Conservation (phyloP, 1,140 invertebrate species). For the Sycophaga agraensis region DNA sequence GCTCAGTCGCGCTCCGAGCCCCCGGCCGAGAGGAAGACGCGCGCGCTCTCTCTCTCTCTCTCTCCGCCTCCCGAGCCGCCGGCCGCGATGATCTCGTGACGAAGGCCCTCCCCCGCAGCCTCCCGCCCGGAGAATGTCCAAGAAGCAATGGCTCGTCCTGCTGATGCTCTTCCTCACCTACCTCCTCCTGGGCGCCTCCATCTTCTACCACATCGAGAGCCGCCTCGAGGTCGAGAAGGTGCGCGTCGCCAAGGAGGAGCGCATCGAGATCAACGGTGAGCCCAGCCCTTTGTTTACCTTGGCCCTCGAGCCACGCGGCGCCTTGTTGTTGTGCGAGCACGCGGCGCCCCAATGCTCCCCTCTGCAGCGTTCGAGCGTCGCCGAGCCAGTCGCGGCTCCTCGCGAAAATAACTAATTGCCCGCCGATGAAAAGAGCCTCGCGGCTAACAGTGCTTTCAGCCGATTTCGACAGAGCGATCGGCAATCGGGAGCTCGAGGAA, state of each 20-base stretch:
- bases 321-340: no score
- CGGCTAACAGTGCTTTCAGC: no score
- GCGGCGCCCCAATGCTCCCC: no score
- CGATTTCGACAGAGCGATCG: no score
- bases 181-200: constrained; percentile 72
- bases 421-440: no score
- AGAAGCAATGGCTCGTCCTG: constrained; percentile 76
- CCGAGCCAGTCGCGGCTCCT: no score
- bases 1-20: constrained; percentile 17
- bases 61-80: no score
- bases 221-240: constrained; percentile 64
- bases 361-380: no score
- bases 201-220: constrained; percentile 78
- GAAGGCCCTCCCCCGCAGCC: constrained; percentile 7
- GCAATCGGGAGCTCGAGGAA: no score
- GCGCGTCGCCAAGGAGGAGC: constrained; percentile 61
- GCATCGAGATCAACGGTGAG: constrained; percentile 72
- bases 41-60: no score
- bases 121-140: constrained; percentile 65
- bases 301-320: no score
- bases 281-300: constrained; percentile 21
- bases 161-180: constrained; percentile 75
- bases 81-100: constrained; percentile 20
- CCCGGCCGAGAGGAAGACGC: constrained; percentile 3
- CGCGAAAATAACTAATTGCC: no score